phyloP scores from a whole-genome alignment of 2,113 vertebrate species.

The Gavia stellata region DNA sequence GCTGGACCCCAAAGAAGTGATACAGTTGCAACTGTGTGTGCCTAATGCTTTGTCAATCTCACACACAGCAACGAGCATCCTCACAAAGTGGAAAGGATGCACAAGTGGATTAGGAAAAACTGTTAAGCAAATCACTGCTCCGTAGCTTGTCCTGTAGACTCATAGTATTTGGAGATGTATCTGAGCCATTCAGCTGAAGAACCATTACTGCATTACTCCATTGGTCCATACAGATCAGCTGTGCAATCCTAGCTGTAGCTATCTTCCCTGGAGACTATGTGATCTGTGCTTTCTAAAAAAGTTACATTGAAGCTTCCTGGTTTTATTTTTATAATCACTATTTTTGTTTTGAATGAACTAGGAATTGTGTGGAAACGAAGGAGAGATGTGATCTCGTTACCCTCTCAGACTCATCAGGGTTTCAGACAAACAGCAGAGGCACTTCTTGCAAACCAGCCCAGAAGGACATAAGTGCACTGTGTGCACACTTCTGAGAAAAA shows the following conservation, averaged over 20 bases:
- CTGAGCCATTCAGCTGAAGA: background rate
- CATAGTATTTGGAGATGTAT: background rate
- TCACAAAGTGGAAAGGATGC: background rate
- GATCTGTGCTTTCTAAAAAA: background rate
- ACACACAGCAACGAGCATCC: background rate
- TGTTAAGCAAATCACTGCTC: background rate
- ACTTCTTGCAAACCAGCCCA: background rate
- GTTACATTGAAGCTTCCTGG: background rate
- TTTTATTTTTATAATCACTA: background rate
- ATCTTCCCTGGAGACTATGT: background rate
- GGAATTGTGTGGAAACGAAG: background rate
- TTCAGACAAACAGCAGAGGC: background rate
- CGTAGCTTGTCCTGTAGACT: background rate
- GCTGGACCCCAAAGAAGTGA: background rate
- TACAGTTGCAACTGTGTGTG: background rate
- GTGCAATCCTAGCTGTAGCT: background rate
- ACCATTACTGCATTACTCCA: background rate
- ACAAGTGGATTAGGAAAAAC: background rate
- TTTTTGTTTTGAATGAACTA: background rate
- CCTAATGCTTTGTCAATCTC: background rate
- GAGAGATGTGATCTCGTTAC: rapidly evolving
- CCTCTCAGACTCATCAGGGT: background rate
- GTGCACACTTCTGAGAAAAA: background rate
- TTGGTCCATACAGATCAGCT: background rate
- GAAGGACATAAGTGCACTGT: rapidly evolving